Evolutionary conservation across 2,888 invertebrate species (phyloP).

Genomic region (Pollenia griseotomentosa): DNA sequence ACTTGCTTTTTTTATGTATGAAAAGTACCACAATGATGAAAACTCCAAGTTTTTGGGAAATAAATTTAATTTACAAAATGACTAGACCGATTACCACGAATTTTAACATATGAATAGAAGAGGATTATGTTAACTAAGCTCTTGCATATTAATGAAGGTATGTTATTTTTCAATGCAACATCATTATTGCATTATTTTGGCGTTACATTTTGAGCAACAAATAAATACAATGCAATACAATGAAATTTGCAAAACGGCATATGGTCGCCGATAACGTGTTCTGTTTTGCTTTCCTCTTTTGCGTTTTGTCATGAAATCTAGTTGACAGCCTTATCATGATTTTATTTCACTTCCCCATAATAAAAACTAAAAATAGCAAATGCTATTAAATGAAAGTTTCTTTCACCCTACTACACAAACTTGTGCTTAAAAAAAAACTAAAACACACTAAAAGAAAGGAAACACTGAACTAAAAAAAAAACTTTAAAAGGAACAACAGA

Average conservation of each 20-base stretch:
- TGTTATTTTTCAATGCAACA: too few relatives aligned
- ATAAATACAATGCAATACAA: too few relatives aligned
- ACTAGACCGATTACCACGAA: too few relatives aligned
- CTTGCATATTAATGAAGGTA: too few relatives aligned
- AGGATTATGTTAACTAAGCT: too few relatives aligned
- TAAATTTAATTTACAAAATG: too few relatives aligned
- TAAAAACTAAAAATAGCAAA: slow-evolving; percentile 45
- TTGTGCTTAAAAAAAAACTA: not conserved
- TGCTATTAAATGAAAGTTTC: slow-evolving; percentile 28
- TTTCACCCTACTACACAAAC: not conserved
- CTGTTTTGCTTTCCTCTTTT: not conserved
- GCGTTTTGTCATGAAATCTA: slow-evolving; percentile 30
- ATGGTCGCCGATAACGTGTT: not conserved
- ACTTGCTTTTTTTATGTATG: too few relatives aligned
- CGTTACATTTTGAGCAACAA: too few relatives aligned
- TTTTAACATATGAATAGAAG: too few relatives aligned
- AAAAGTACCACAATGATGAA: too few relatives aligned
- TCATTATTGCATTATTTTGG: too few relatives aligned
- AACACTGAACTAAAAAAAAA: not conserved
- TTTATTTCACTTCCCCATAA: slow-evolving; percentile 59
- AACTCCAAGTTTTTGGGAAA: too few relatives aligned
- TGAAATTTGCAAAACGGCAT: not conserved
- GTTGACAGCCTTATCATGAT: slow-evolving; percentile 61
- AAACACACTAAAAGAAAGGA: not conserved
- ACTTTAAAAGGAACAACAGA: slow-evolving; percentile 36